Conservation (phyloP, 1,140 invertebrate genomes). For the Plutomurus gul region DNA sequence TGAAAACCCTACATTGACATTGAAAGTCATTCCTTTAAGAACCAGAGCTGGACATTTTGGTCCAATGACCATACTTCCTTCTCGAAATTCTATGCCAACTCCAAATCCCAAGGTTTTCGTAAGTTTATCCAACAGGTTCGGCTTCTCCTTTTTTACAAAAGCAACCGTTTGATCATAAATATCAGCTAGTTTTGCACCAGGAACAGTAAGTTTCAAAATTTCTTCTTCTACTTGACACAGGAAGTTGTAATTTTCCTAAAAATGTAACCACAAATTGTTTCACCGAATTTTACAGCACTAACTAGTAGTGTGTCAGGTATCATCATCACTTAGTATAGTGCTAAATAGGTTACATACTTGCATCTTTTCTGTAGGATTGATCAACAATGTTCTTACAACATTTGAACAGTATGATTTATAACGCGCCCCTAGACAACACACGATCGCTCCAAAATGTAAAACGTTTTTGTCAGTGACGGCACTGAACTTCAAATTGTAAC, state of each 20-base stretch:
- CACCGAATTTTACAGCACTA: neutral
- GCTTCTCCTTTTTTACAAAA: slow-evolving; percentile 85
- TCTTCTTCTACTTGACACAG: slow-evolving; percentile 89
- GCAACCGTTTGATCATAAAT: slow-evolving; percentile 85
- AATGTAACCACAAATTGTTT: neutral
- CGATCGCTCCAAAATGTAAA: slow-evolving; percentile 94
- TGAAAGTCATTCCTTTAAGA: slow-evolving; percentile 96
- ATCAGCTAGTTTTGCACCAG: slow-evolving; percentile 82
- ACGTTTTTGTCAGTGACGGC: slow-evolving; percentile 89
- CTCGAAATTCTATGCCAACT: slow-evolving; percentile 98
- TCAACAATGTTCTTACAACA: slow-evolving; percentile 94
- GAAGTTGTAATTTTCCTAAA: slow-evolving; percentile 91
- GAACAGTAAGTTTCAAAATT: slow-evolving; percentile 79
- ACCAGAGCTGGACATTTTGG: slow-evolving; percentile 81
- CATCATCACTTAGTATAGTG: neutral
- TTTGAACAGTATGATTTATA: slow-evolving; percentile 99
- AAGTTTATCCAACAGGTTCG: slow-evolving; percentile 84
- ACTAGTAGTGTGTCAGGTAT: neutral
- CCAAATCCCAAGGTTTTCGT: slow-evolving; percentile 95
- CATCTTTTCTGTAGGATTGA: slow-evolving; percentile 83
- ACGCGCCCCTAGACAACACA: slow-evolving; percentile 89
- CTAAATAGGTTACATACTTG: slow-evolving; percentile 64
- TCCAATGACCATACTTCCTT: slow-evolving; percentile 87
- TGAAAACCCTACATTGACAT: slow-evolving; percentile 92
- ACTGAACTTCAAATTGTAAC: slow-evolving; percentile 96